Conservation (phyloP, 1,140 invertebrate genomes). For the Drosophila teissieri region DNA sequence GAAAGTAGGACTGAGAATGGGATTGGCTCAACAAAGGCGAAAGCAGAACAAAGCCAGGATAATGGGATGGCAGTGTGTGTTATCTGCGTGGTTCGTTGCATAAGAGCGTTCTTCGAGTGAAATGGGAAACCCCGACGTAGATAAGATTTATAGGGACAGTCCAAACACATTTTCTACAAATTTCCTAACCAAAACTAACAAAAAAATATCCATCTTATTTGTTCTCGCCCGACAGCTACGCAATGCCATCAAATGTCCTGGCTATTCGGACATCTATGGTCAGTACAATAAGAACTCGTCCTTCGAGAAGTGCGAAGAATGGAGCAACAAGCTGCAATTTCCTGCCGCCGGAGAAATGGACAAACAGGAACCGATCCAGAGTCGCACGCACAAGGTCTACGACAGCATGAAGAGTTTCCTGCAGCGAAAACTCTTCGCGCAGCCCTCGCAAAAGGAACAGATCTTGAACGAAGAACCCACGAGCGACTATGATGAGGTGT, state of each 20-base stretch:
- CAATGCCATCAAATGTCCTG: slow-evolving; percentile 69
- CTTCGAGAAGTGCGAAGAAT: slow-evolving; percentile 69
- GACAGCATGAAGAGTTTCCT: slow-evolving; percentile 81
- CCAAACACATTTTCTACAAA: slow-evolving; percentile 50
- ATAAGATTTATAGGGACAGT: slow-evolving; percentile 48
- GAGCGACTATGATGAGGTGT: slow-evolving; percentile 80
- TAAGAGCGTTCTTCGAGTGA: slow-evolving; percentile 38
- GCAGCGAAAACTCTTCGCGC: slow-evolving; percentile 75
- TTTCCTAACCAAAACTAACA: slow-evolving; percentile 64
- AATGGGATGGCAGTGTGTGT: slow-evolving; percentile 29
- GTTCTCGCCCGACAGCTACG: slow-evolving; percentile 52
- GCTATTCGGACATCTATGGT: slow-evolving; percentile 72
- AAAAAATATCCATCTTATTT: slow-evolving; percentile 31
- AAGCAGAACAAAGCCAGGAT: slow-evolving; percentile 48
- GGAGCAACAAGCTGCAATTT: slow-evolving; percentile 68
- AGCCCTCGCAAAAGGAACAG: slow-evolving; percentile 54
- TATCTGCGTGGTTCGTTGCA: slow-evolving; percentile 35
- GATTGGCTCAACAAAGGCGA: slow-evolving; percentile 32
- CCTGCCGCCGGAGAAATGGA: slow-evolving; percentile 19
- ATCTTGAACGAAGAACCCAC: slow-evolving; percentile 58
- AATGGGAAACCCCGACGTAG: slow-evolving; percentile 31
- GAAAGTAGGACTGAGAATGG: slow-evolving; percentile 10
- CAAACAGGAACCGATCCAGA: slow-evolving; percentile 42
- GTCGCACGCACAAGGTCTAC: slow-evolving; percentile 77
- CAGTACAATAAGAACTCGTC: slow-evolving; percentile 56